Evolutionary conservation across 2,113 vertebrate genomes (phyloP).

Genomic region (Phaethornis superciliosus): DNA sequence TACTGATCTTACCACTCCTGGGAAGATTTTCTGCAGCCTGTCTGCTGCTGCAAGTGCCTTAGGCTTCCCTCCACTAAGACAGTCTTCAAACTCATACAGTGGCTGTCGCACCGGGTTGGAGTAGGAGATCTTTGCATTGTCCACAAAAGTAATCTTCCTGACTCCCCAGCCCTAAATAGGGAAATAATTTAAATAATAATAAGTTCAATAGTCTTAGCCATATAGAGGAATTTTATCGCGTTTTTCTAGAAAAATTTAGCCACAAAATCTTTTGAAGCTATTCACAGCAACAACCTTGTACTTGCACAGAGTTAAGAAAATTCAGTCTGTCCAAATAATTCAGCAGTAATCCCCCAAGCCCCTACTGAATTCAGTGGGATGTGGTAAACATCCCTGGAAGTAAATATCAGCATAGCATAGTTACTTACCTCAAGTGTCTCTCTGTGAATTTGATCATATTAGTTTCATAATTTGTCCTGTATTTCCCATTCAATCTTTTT

Average conservation of each 20-base stretch:
- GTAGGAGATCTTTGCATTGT: constrained; percentile 97
- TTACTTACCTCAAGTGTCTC: neutral
- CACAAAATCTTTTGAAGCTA: neutral
- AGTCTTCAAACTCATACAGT: constrained; percentile 97
- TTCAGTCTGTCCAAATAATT: neutral
- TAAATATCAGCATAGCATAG: neutral
- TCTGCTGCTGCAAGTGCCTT: constrained; percentile 93
- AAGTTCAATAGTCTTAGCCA: neutral
- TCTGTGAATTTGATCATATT: neutral
- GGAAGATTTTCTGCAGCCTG: constrained; percentile 92
- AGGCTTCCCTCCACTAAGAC: constrained; percentile 88
- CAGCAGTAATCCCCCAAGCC: neutral
- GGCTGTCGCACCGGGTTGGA: constrained; percentile 97
- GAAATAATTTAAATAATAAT: neutral
- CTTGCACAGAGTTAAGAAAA: neutral
- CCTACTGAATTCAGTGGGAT: neutral
- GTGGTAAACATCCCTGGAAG: neutral
- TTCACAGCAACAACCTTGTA: neutral
- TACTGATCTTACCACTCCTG: constrained; percentile 87
- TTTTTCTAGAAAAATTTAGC: neutral
- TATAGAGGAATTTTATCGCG: neutral
- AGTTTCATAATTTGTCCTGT: neutral
- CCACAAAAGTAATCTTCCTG: constrained; percentile 94
- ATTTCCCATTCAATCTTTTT: neutral
- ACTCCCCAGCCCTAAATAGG: constrained; percentile 92